These are phyloP conservation scores for Papilio xuthus DNA, from an alignment of 1,140 invertebrate genomes.

Conservation along the genomic window DNA sequence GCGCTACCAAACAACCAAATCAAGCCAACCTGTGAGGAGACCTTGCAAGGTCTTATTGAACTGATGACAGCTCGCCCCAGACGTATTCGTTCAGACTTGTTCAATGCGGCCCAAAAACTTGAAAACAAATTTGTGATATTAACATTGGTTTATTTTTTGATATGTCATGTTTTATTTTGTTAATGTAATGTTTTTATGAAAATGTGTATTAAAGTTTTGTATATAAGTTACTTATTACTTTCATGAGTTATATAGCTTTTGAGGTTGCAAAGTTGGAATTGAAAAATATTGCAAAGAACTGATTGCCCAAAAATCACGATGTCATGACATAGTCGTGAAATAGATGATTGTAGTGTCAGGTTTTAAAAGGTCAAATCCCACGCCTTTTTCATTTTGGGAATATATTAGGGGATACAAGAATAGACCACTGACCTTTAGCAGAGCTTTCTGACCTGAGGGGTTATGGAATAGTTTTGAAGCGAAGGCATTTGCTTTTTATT, in stretches of 20 bases:
- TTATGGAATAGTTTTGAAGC: no score
- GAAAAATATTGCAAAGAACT: background rate
- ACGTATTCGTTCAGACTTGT: slow-evolving; percentile 48
- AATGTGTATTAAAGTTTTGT: background rate
- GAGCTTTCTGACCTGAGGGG: background rate
- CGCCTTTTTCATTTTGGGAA: background rate
- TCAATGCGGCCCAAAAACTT: slow-evolving; percentile 36
- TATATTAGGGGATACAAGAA: background rate
- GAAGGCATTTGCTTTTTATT: no score
- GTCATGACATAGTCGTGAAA: no score
- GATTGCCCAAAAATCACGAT: no score
- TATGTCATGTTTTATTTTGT: slow-evolving; percentile 20
- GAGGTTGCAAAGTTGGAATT: background rate
- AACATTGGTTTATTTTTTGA: slow-evolving; percentile 17
- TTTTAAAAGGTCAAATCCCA: background rate
- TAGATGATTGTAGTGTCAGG: background rate
- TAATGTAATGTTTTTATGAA: background rate
- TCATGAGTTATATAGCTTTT: background rate
- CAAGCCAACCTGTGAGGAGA: slow-evolving; percentile 85
- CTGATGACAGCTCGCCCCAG: slow-evolving; percentile 59
- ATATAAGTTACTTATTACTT: background rate
- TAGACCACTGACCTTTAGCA: background rate
- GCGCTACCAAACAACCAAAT: slow-evolving; percentile 89
- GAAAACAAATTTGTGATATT: background rate
- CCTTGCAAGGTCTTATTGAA: slow-evolving; percentile 51